Base-by-base conservation (phyloP, 2,797 vertebrate genomes). In the Taenioides sp. region DNA sequence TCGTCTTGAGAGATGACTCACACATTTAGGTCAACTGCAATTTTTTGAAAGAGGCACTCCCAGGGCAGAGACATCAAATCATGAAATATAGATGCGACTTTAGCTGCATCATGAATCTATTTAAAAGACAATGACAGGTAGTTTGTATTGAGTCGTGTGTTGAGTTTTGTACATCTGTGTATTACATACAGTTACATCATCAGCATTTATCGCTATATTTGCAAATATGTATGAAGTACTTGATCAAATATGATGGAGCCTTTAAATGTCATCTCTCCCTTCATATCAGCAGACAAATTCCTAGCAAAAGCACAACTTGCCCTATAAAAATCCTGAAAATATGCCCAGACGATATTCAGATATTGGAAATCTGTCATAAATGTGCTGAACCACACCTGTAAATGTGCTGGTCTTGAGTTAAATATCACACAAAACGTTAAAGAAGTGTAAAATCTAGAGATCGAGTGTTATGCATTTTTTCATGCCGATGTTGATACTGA, bases 1-100 rank as follows among this genome's bases (percentile, higher is more conserved):
- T 54, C 72, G 58, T 64, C 54, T 54, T 67, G 73, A 80, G 66
- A 71, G 59, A 74, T 71, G 73, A 76, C 57, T 77, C 64, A 28
- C 73, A 61, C 4, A 20, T 70, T 68, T 69, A 81, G 74, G 73
- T 82, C 78, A 85, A 18, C 23, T 31, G 54, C 17, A 10, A 18
- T 20, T 49, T 62, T 65, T 17, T 28, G 6, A 50, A 70, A 11
- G 25, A 49, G 12, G 40, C 31, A 12, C 64, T 70, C 61, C 75
- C 50, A 52, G 40, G 63, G 67, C 10, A 23, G 37, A 20, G 66
- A 64, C 54, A 67, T 71, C 31, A 57, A 61, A 59, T 31, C 40
- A 67, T 79, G 62, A 54, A 47, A 63, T 60, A 40, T 64, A 73
- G 55, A 66, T 31, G 18, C n/a, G 47, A 12, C 25, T 66, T 27